Base-by-base conservation (phyloP, 2,888 invertebrate genomes). In the Girardia tigrina region DNA sequence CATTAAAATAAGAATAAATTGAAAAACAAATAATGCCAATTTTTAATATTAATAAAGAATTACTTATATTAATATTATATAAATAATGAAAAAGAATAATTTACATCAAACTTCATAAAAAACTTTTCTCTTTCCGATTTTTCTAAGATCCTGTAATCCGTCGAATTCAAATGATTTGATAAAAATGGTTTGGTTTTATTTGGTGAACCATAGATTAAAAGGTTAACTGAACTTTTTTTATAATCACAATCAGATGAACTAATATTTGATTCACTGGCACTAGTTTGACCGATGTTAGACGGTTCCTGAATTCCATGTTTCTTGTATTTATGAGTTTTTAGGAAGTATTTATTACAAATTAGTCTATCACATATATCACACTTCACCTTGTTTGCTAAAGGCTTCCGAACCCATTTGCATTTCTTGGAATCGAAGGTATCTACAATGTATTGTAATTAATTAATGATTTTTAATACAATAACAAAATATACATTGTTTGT, bases 261-360 rank as follows among this genome's bases (percentile, higher is more conserved):
- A 20, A 20, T 56, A 56, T 56, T 56, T 4, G 23, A 12, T 56
- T 56, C 56, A n/a, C 2, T 56, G n/a, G 4, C 6, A 56, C 23
- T 56, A 12, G n/a, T 56, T 56, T 29, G 73, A 29, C 20, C 1
- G 20, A n/a, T 4, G 29, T 2, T 1, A 4, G n/a, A n/a, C 23
- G 28, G 20, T 29, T 72, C 73, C 26, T 72, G 6, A 77, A 98
- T 92, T 23, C 95, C 95, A 84, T 98, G 98, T 29, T 93, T 93
- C 84, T 95, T 95, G 82, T 93, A 92, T 83, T 95, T 95, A 86
- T 98, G 98, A 26, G 94, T 94, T 78, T 94, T 89, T 77, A 98
- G 87, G 83, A 95, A 95, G 83, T 97, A 94, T 84, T 97, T 95
- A 85, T 94, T 94, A 87, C 95, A 95, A 75, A 98, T 87, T 85